A percentile compares a stretch with the other conserved stretches of the same genome.
Evolutionary conservation across 1,140 invertebrate genomes (phyloP).

Genomic region (Pseudobourletiella spinata): DNA sequence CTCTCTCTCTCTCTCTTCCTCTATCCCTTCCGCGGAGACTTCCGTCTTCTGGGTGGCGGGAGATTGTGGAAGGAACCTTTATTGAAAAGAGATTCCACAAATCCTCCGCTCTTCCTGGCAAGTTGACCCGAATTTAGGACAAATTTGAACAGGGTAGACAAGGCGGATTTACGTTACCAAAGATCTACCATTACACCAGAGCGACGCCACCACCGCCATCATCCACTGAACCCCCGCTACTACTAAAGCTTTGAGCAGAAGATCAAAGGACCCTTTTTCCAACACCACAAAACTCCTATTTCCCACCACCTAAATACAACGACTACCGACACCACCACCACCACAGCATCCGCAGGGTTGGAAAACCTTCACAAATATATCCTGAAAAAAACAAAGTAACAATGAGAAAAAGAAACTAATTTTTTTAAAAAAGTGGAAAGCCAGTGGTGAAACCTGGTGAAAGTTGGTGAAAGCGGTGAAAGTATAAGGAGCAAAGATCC

Average conservation of each 20-base stretch:
- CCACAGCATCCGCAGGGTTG: no score
- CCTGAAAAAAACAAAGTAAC: no score
- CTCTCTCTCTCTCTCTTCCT: neutral
- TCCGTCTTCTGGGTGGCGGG: neutral
- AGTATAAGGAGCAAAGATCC: no score
- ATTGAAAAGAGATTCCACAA: constrained; percentile 26
- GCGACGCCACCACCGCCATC: neutral
- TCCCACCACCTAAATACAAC: no score
- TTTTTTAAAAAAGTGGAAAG: no score
- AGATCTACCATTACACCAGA: neutral
- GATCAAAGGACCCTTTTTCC: no score
- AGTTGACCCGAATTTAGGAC: constrained; percentile 29
- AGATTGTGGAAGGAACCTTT: constrained; percentile 13
- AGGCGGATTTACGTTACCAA: constrained; percentile 5
- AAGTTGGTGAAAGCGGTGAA: no score
- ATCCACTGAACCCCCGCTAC: neutral
- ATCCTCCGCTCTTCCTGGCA: constrained; percentile 19
- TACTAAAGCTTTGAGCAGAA: neutral
- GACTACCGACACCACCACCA: no score
- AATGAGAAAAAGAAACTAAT: no score
- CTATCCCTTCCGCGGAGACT: neutral
- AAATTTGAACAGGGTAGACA: constrained; percentile 19
- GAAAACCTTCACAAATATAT: no score
- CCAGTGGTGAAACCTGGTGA: no score
- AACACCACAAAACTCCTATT: no score